These are phyloP conservation scores for Sitophilus oryzae DNA, from an alignment of 1,140 invertebrate species.

Conservation along the genomic window DNA sequence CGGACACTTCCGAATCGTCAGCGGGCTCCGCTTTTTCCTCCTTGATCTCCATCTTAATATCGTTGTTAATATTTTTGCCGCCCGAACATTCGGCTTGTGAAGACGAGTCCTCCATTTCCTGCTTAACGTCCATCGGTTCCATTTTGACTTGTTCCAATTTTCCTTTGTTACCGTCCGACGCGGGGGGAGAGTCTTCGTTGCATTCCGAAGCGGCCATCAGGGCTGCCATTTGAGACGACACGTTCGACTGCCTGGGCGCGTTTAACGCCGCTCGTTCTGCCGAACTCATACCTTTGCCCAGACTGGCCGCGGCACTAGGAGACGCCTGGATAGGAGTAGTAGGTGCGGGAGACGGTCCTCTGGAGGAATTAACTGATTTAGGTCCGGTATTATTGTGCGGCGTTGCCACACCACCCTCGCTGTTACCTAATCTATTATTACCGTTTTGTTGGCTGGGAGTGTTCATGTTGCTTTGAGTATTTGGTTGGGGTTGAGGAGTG, in stretches of 20 bases:
- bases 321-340: conserved; percentile 50
- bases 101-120: conserved; percentile 55
- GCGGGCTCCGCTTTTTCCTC: conserved; percentile 62
- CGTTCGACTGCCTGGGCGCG: conserved; percentile 47
- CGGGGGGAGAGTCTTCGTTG: conserved; percentile 61
- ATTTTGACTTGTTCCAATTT: conserved; percentile 62
- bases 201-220: conserved; percentile 60
- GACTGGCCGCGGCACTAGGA: conserved; percentile 39
- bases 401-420: conserved; percentile 33
- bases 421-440: conserved; percentile 43
- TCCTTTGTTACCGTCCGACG: conserved; percentile 49
- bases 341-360: conserved; percentile 51
- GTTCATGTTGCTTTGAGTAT: conserved; percentile 35
- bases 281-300: conserved; percentile 48
- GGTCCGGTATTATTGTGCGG: conserved; percentile 38
- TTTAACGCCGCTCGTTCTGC: conserved; percentile 46
- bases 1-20: conserved; percentile 28
- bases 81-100: conserved; percentile 49
- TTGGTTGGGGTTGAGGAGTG: conserved; percentile 31
- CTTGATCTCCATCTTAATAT: conserved; percentile 69
- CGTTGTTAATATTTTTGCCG: conserved; percentile 62
- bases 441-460: conserved; percentile 43
- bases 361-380: conserved; percentile 46
- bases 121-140: conserved; percentile 45
- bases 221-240: conserved; percentile 66